Evolutionary conservation across 1,140 invertebrate species (phyloP).

Genomic region (Zaprionus ghesquierei): DNA sequence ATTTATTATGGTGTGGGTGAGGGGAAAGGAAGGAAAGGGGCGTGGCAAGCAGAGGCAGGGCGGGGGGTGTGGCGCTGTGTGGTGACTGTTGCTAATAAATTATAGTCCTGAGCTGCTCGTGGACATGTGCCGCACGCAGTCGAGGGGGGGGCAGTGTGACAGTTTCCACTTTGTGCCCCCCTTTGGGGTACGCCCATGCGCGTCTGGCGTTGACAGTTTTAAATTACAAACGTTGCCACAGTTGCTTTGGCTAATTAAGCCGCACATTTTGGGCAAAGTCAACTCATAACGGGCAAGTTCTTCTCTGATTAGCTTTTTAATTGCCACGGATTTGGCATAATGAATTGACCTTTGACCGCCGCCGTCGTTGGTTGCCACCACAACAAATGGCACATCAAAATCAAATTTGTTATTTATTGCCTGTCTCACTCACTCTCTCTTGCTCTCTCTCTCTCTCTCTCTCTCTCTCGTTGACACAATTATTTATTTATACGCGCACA

Average conservation of each 20-base stretch:
- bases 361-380: conserved; percentile 10
- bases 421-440: background rate
- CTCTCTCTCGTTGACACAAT: conserved; percentile 36
- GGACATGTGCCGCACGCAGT: conserved; percentile 59
- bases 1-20: conserved; percentile 71
- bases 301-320: conserved; percentile 67
- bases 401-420: conserved; percentile 75
- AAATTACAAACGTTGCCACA: conserved; percentile 69
- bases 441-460: background rate
- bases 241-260: conserved; percentile 61
- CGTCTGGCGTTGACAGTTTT: conserved; percentile 69
- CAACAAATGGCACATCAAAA: conserved; percentile 69
- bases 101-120: conserved; percentile 49
- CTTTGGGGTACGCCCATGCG: background rate
- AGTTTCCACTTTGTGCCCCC: background rate
- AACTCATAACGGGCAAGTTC: conserved; percentile 55
- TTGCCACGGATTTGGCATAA: conserved; percentile 43
- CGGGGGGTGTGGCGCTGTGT: conserved; percentile 42
- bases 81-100: conserved; percentile 79
- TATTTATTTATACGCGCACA: conserved; percentile 69
- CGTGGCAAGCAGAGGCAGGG: conserved; percentile 11
- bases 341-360: conserved; percentile 19
- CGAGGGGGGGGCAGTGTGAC: background rate
- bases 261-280: conserved; percentile 66
- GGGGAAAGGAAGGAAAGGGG: background rate